Conservation (phyloP, 2,888 invertebrate species). For the Adela reaumurella region DNA sequence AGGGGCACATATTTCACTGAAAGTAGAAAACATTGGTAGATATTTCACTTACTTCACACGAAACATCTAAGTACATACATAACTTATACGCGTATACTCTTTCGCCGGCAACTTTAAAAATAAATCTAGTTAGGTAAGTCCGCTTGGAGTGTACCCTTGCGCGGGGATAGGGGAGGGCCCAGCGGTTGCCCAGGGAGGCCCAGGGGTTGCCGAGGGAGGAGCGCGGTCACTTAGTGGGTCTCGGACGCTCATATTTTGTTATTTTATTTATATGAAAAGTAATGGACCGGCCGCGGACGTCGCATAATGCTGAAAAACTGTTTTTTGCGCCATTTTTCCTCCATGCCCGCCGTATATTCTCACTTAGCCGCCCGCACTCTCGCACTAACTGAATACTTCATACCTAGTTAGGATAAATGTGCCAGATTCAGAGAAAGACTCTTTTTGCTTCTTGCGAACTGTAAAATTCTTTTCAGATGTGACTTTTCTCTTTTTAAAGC, state of each 20-base stretch:
- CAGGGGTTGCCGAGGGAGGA: neutral
- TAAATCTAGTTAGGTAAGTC: conserved; percentile 25
- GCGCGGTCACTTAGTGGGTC: conserved; percentile 42
- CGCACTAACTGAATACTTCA: neutral
- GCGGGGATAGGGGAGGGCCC: no score
- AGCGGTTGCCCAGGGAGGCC: conserved; percentile 12
- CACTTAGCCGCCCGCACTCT: conserved; percentile 28
- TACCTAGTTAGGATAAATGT: no score
- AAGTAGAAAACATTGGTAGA: no score
- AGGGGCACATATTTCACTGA: no score
- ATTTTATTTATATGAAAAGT: conserved; percentile 58
- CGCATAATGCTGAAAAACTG: conserved; percentile 45
- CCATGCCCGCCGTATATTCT: conserved; percentile 49
- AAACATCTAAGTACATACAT: no score
- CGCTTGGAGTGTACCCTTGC: conserved; percentile 11
- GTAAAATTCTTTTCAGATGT: no score
- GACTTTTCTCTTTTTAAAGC: no score
- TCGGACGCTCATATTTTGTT: conserved; percentile 56
- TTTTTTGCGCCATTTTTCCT: conserved; percentile 49
- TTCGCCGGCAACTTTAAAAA: conserved; percentile 19
- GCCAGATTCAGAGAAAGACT: no score
- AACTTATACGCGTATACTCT: no score
- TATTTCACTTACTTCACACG: no score
- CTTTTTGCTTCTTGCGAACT: no score
- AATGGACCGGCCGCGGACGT: conserved; percentile 37